A percentile compares a stretch with the other conserved stretches of the same genome.
Evolutionary conservation across 2,888 invertebrate species (phyloP).

Genomic region (Drosophila rellima): DNA sequence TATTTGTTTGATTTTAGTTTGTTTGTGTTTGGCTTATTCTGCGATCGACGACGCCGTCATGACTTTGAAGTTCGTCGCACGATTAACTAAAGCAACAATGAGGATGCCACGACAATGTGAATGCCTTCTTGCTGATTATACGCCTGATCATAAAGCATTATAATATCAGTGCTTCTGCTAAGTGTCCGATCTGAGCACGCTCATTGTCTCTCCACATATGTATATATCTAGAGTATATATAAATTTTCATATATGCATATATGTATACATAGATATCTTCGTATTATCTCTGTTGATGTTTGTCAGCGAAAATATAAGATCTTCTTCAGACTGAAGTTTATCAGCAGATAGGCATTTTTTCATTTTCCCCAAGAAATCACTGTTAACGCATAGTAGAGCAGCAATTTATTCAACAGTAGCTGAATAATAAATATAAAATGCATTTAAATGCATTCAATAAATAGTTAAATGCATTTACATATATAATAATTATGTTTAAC

Average conservation of each 20-base stretch:
- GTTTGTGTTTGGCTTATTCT: conserved; percentile 47
- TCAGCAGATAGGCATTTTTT: not conserved
- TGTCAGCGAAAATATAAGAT: conserved; percentile 18
- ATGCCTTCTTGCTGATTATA: conserved; percentile 57
- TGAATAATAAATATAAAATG: conserved; percentile 2
- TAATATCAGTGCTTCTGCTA: conserved; percentile 24
- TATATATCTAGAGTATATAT: not conserved
- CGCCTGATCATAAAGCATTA: conserved; percentile 46
- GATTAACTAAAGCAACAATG: conserved; percentile 72
- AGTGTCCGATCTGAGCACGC: not conserved
- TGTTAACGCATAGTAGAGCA: not conserved
- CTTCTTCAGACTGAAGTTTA: conserved; percentile 1
- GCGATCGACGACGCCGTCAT: conserved; percentile 43
- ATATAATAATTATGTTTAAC: not conserved
- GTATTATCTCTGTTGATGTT: conserved; percentile 39
- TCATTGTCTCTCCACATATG: conserved; percentile 25
- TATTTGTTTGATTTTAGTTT: conserved; percentile 29
- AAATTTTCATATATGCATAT: not conserved
- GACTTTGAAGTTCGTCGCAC: conserved; percentile 73
- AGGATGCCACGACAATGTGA: conserved; percentile 53
- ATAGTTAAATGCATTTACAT: conserved; percentile 14
- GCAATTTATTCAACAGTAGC: not conserved
- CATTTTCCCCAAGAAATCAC: not conserved
- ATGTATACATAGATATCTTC: conserved; percentile 15
- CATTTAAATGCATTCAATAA: not conserved